These are phyloP conservation scores for Spinus olivaceus DNA, from an alignment of 2,797 vertebrate species.

Conservation along the genomic window DNA sequence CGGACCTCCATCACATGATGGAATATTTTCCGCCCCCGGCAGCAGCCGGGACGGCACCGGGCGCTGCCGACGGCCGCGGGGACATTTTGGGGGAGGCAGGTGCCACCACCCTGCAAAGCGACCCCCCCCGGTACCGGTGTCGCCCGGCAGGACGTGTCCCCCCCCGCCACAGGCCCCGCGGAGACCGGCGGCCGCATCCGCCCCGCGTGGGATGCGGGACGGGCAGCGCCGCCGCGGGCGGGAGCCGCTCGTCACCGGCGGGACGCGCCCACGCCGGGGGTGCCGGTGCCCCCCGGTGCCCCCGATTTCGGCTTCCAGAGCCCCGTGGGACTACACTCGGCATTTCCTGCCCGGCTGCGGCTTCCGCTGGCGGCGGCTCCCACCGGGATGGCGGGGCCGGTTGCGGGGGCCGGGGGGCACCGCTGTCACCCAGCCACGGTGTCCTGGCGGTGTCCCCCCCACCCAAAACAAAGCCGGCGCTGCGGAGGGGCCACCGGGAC, in stretches of 20 bases:
- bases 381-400: not conserved
- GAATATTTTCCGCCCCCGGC: not conserved
- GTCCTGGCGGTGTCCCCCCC: not conserved
- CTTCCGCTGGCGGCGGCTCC: not conserved
- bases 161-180: not conserved
- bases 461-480: not conserved
- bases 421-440: not conserved
- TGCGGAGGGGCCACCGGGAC: not conserved
- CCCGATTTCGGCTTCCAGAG: not conserved
- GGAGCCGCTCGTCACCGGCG: not conserved
- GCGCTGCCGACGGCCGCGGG: not conserved
- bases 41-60: not conserved
- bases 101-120: not conserved
- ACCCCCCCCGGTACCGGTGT: not conserved
- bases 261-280: not conserved
- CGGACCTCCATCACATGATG: not conserved
- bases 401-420: not conserved
- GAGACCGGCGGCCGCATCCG: not conserved
- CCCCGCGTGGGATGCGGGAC: not conserved
- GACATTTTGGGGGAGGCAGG: not conserved
- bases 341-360: slow-evolving; percentile 13
- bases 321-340: not conserved
- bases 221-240: not conserved
- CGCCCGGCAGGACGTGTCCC: not conserved
- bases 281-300: not conserved